A percentile compares a stretch with the other conserved stretches of the same genome.
phyloP scores from a whole-genome alignment of 2,888 invertebrate genomes.

The Phania funesta region DNA sequence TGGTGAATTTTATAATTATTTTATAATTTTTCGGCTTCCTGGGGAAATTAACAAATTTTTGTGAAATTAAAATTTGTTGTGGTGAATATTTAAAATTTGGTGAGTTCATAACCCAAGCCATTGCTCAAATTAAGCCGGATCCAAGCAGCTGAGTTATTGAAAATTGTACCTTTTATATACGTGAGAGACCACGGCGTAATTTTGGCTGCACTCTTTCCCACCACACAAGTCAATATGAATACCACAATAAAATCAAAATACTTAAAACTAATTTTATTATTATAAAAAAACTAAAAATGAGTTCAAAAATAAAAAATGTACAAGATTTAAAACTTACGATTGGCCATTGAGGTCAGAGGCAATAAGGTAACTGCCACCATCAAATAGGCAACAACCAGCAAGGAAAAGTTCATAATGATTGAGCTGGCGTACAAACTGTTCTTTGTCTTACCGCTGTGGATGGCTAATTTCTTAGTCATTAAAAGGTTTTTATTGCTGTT shows the following conservation, averaged over 20 bases:
- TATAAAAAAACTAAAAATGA: neutral
- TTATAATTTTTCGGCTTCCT: too few species aligned
- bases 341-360: conserved; percentile 62
- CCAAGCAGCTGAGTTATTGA: too few species aligned
- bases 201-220: too few species aligned
- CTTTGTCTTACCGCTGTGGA: conserved; percentile 8
- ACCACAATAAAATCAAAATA: neutral
- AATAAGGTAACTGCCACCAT: conserved; percentile 42
- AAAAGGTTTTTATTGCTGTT: neutral
- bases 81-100: too few species aligned
- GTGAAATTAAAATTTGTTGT: too few species aligned
- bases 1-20: too few species aligned
- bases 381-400: conserved; percentile 39
- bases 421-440: neutral
- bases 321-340: conserved; percentile 61
- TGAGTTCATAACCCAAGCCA: too few species aligned
- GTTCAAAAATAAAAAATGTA: neutral
- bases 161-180: too few species aligned
- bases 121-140: too few species aligned
- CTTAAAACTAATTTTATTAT: neutral
- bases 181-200: too few species aligned
- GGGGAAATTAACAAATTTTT: too few species aligned
- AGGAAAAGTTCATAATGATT: conserved; percentile 41
- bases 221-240: too few species aligned
- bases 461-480: neutral